phyloP scores from a whole-genome alignment of 2,113 vertebrate genomes.

The Austrofundulus limnaeus region DNA sequence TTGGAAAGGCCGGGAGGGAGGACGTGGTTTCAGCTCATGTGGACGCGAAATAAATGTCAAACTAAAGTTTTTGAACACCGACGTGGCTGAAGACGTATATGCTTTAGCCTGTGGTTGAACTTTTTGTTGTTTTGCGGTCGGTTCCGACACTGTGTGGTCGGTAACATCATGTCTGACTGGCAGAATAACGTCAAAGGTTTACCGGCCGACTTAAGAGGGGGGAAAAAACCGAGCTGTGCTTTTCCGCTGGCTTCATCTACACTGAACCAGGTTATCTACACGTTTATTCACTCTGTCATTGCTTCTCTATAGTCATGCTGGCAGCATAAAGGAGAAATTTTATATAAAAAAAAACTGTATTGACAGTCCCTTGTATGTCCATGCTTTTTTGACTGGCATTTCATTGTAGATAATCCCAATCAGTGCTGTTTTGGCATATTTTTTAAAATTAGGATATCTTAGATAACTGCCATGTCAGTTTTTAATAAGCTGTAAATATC shows the following conservation, averaged over 20 bases:
- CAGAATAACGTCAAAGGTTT: conserved; percentile 63
- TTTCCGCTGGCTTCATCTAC: background rate
- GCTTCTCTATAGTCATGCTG: background rate
- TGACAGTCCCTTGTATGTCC: background rate
- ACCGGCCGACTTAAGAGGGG: conserved; percentile 14
- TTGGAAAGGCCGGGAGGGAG: conserved; percentile 11
- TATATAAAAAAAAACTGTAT: background rate
- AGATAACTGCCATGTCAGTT: too few species aligned
- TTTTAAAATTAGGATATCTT: too few species aligned
- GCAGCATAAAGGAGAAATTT: background rate
- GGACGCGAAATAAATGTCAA: background rate
- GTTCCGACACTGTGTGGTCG: conserved; percentile 65
- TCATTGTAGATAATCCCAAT: too few species aligned
- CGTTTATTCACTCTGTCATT: background rate
- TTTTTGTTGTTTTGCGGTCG: conserved; percentile 9
- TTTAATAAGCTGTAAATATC: too few species aligned
- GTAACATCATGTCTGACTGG: conserved; percentile 42
- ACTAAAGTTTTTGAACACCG: background rate
- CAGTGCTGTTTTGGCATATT: too few species aligned
- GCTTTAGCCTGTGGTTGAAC: background rate
- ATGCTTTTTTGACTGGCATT: background rate
- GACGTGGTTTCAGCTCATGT: background rate
- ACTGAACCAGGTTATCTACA: conserved; percentile 8
- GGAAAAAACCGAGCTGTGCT: conserved; percentile 4
- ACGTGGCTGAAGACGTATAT: background rate